Evolutionary conservation across 2,888 invertebrate genomes (phyloP), one percentile per base, ranked within the genome.

Genomic region (Clitarchus hookeri): DNA sequence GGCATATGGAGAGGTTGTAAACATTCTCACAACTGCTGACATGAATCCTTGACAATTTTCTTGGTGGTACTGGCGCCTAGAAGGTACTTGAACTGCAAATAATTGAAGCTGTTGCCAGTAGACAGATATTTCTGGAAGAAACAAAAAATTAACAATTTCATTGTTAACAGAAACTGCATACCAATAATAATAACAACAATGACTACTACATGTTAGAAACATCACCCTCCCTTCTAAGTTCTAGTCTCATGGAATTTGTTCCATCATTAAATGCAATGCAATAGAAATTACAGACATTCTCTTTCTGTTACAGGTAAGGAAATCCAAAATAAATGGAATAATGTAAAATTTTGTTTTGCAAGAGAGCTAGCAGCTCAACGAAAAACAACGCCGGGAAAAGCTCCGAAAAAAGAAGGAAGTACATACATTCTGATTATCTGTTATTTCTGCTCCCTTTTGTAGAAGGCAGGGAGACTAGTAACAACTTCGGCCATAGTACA

Each of bases 361-460:
- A 83, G 83, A 36, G 83, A 83, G 27, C 8, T 13, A 4, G 83
- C 36, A 27, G 27, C 12, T 44, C 83, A 83, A 36, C 25, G 36
- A n/a, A 83, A 83, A 83, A 83, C 36, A 83, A 0, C 44, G 25
- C 25, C 44, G 0, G 27, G 83, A 6, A 23, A 83, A 83, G 83
- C 6, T 26, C 12, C 25, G 26, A n/a, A n/a, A 12, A 83, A 44
- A 83, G 83, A 23, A 83, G 27, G 2, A 83, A 44, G 23, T 83
- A 83, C 27, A 27, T 83, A 44, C 44, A 83, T 83, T 83, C 25
- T 27, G 83, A 83, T 11, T 4, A 11, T 12, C 11, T 83, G 8
- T 83, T 83, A 83, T 83, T 83, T 83, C 25, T 83, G 83, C 25
- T 83, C 13, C 83, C 83, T n/a, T 83, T 83, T 83, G 83, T 83